Evolutionary conservation across 2,113 vertebrate genomes (phyloP).

Genomic region (Pangasianodon hypophthalmus): DNA sequence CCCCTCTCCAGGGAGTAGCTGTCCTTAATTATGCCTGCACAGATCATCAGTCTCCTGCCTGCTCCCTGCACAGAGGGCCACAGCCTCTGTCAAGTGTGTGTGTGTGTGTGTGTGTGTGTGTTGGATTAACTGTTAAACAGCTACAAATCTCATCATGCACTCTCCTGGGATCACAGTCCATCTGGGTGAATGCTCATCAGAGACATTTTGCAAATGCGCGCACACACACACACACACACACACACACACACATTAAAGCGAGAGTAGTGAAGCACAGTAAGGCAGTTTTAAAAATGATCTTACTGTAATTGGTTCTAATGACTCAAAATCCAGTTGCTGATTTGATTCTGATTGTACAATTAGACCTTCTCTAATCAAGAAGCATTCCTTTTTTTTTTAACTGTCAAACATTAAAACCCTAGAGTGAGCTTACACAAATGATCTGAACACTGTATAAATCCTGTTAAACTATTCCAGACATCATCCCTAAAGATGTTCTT

Average conservation of each 20-base stretch:
- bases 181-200: slow-evolving; percentile 43
- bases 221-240: not conserved
- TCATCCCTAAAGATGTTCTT: not conserved
- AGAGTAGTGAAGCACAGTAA: slow-evolving; percentile 30
- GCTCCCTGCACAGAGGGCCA: slow-evolving; percentile 57
- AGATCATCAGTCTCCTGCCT: slow-evolving; percentile 74
- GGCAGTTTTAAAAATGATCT: slow-evolving; percentile 34
- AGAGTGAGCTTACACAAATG: not conserved
- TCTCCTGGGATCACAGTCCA: slow-evolving; percentile 60
- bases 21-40: slow-evolving; percentile 74
- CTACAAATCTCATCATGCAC: slow-evolving; percentile 63
- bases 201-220: slow-evolving; percentile 19
- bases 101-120: slow-evolving; percentile 1
- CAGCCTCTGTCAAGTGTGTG: slow-evolving; percentile 27
- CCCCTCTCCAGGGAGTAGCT: slow-evolving; percentile 64
- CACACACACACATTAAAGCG: not conserved
- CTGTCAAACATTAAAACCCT: slow-evolving; percentile 37
- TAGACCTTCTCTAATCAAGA: slow-evolving; percentile 47
- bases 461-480: not conserved
- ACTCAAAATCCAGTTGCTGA: slow-evolving; percentile 42
- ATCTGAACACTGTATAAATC: slow-evolving; percentile 16
- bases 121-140: slow-evolving; percentile 73
- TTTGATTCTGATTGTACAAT: slow-evolving; percentile 55
- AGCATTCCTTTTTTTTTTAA: slow-evolving; percentile 6
- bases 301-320: slow-evolving; percentile 53